A percentile compares a stretch with the other conserved stretches of the same genome.
Evolutionary conservation across 2,113 vertebrate species (phyloP).

Genomic region (Sakesphorus luctuosus): DNA sequence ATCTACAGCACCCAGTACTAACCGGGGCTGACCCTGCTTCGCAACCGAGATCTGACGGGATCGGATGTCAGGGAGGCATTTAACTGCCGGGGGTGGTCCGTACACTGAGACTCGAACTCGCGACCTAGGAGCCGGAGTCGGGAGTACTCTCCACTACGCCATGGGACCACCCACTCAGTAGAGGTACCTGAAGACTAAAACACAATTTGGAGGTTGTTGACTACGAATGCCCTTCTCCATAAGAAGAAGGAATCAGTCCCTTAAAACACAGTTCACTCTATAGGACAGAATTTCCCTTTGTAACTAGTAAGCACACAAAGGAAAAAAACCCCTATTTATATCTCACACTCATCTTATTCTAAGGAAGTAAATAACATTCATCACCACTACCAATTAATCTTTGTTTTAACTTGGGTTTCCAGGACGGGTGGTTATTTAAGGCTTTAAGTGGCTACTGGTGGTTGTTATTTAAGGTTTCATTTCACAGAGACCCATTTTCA

Average conservation of each 20-base stretch:
- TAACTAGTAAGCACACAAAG: neutral
- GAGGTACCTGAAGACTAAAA: neutral
- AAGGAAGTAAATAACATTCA: neutral
- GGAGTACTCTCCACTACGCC: no score
- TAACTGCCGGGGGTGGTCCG: no score
- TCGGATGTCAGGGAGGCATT: no score
- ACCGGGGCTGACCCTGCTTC: no score
- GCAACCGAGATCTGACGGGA: no score
- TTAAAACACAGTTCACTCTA: neutral
- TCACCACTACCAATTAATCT: neutral
- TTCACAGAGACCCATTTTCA: neutral
- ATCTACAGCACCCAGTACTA: no score
- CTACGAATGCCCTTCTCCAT: neutral
- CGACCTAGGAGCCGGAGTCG: no score
- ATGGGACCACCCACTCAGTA: no score
- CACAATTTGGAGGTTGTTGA: neutral
- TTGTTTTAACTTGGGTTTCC: neutral
- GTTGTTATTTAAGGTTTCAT: neutral
- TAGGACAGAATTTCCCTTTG: neutral
- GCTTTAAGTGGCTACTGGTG: neutral
- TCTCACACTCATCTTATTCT: neutral
- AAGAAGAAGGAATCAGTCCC: neutral
- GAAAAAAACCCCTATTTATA: neutral
- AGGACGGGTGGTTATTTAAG: neutral
- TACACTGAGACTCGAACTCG: no score